Conservation (phyloP, 2,113 vertebrate genomes). For the Platycercus adscitus region DNA sequence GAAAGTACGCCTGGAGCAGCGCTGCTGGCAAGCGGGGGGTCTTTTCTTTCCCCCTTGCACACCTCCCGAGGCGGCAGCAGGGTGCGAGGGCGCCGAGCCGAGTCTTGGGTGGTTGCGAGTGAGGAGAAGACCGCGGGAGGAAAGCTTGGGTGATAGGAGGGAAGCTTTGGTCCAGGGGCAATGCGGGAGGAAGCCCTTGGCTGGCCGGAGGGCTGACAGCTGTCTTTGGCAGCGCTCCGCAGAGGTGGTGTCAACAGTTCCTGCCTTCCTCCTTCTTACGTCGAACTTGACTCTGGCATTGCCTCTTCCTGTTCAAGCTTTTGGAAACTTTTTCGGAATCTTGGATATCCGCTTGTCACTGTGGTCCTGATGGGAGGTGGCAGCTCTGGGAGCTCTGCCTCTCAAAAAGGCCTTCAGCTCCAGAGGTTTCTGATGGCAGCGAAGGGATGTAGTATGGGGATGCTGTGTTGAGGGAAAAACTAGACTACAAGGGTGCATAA, state of each 20-base stretch:
- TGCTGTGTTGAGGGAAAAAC: not conserved
- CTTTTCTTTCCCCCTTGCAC: not conserved
- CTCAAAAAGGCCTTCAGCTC: not conserved
- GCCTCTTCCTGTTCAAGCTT: not conserved
- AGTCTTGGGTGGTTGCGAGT: not conserved
- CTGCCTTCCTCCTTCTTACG: not conserved
- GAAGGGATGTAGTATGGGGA: not conserved
- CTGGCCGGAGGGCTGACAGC: not conserved
- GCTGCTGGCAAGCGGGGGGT: not conserved
- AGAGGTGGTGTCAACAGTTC: not conserved
- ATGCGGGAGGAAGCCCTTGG: not conserved
- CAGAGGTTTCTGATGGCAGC: not conserved
- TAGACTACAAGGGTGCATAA: not conserved
- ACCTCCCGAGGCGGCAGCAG: not conserved
- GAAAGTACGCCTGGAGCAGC: not conserved
- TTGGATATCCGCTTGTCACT: not conserved
- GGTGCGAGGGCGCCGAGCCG: not conserved
- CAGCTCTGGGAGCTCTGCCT: not conserved
- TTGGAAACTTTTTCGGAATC: not conserved
- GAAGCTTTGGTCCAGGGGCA: not conserved
- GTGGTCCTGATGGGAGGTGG: not conserved
- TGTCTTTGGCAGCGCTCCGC: not conserved
- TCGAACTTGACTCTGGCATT: not conserved
- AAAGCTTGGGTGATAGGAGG: not conserved
- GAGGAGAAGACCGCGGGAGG: not conserved